These are phyloP conservation scores for Alaudala cheleensis DNA, from an alignment of 2,113 vertebrate genomes.

Conservation along the genomic window DNA sequence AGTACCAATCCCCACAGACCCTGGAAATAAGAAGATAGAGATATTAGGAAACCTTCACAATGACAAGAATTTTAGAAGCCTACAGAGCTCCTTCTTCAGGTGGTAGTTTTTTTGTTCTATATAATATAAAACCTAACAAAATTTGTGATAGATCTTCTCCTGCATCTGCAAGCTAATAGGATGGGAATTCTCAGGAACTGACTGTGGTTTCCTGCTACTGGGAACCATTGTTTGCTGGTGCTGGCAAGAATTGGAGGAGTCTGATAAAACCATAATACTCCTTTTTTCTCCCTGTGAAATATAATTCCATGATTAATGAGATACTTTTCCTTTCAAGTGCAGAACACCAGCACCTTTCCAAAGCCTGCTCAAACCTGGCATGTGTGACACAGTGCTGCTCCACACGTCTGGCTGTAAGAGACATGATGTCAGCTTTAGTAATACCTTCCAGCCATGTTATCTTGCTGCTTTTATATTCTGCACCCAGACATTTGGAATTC, in stretches of 20 bases:
- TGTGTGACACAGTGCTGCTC: not conserved
- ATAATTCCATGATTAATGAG: not conserved
- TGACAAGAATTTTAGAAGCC: not conserved
- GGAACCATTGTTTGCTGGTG: fast-evolving
- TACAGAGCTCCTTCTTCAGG: not conserved
- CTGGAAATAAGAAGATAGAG: not conserved
- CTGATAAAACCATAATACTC: not conserved
- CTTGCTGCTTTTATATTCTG: not conserved
- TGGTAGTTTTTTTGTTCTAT: not conserved
- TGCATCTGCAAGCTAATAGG: not conserved
- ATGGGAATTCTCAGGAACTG: not conserved
- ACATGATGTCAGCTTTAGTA: conserved; percentile 52
- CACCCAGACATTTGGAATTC: conserved; percentile 26
- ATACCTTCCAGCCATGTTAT: conserved; percentile 29
- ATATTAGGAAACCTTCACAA: not conserved
- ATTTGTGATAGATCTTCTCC: not conserved
- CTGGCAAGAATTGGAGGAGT: not conserved
- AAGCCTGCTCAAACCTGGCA: not conserved
- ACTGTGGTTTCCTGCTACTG: not conserved
- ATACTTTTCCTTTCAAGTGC: not conserved
- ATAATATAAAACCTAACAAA: not conserved
- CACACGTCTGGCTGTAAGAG: not conserved
- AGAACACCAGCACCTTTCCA: conserved; percentile 1
- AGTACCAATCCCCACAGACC: not conserved
- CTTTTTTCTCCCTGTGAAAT: not conserved